Base-by-base conservation (phyloP, 2,888 invertebrate genomes). In the Criorhina ranunculi region DNA sequence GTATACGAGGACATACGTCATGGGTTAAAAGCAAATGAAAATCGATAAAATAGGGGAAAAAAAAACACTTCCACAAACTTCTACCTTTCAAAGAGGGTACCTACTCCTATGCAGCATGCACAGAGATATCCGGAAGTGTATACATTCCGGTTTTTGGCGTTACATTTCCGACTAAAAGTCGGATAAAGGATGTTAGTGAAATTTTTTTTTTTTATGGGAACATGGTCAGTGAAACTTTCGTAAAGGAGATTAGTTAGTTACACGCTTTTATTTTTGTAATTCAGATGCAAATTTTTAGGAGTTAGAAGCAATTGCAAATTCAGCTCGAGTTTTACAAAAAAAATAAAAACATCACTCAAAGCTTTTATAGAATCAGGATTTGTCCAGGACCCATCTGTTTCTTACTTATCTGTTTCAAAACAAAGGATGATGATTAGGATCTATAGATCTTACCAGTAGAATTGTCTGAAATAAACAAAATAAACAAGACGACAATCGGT, bases 231-330 rank as follows among this genome's bases (percentile, higher is more conserved):
- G 55, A 77, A 82, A 72, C 70, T 77, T 82, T 44, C 66, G 70
- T 82, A 77, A 82, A 53, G 72, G 46, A 59, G 77, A 82, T 82
- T 77, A 82, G 77, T 66, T 31, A 29, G 33, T 33, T n/a, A 33
- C 35, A 19, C 12, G 33, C 49, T 35, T 29, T 46, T 44, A 29
- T 46, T 29, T 17, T 12, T 33, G 0, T 37, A 53, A 53, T 42
- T 67, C 19, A 44, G 42, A n/a, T n/a, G n/a, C n/a, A n/a, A n/a
- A n/a, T n/a, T n/a, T n/a, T n/a, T n/a, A n/a, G 46, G 55, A 67
- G 17, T 55, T 31, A 55, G 55, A 42, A 29, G 40, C 29, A 12
- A 66, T 17, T 11, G 24, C 24, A 4, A 3, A 24, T 24, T 1
- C 24, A 24, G n/a, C n/a, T n/a, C n/a, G n/a, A n/a, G n/a, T n/a